Evolutionary conservation across 2,888 invertebrate species (phyloP).

Genomic region (Plutella xylostella): DNA sequence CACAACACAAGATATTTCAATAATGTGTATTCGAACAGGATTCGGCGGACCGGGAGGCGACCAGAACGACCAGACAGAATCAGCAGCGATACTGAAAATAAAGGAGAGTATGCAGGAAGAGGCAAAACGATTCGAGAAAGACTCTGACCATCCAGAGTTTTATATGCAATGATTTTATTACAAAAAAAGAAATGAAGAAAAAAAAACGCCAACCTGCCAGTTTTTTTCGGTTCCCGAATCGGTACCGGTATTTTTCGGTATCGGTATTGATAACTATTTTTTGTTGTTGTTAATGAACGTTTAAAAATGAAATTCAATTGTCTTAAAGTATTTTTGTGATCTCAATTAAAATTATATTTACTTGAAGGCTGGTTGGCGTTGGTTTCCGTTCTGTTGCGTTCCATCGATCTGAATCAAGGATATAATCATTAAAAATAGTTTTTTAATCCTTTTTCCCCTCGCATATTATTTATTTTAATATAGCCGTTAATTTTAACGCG

Average conservation of each 20-base stretch:
- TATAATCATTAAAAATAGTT: conserved; percentile 13
- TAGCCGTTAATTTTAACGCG: not conserved
- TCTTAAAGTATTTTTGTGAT: conserved; percentile 16
- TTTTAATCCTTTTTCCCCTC: not conserved
- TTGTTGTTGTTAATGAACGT: not conserved
- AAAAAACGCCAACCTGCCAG: not conserved
- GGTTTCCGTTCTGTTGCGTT: conserved; percentile 23
- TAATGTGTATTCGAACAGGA: too few species aligned
- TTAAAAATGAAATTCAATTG: not conserved
- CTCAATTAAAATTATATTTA: conserved; percentile 9
- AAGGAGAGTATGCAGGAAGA: conserved; percentile 99
- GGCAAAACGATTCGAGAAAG: conserved; percentile 98
- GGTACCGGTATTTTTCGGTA: conserved; percentile 14
- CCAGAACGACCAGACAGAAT: conserved; percentile 92
- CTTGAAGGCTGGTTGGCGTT: conserved; percentile 33
- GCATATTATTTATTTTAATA: conserved; percentile 9
- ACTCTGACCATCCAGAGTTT: conserved; percentile 96
- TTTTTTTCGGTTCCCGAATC: conserved; percentile 3
- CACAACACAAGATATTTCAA: too few species aligned
- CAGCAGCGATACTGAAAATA: conserved; percentile 99
- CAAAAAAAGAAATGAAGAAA: not conserved
- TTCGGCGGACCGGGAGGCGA: conserved; percentile 66
- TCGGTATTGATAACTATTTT: not conserved
- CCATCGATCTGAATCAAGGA: conserved; percentile 38
- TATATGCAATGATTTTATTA: conserved; percentile 87